phyloP scores from a whole-genome alignment of 2,888 invertebrate species.

The Scaptomyza parva region DNA sequence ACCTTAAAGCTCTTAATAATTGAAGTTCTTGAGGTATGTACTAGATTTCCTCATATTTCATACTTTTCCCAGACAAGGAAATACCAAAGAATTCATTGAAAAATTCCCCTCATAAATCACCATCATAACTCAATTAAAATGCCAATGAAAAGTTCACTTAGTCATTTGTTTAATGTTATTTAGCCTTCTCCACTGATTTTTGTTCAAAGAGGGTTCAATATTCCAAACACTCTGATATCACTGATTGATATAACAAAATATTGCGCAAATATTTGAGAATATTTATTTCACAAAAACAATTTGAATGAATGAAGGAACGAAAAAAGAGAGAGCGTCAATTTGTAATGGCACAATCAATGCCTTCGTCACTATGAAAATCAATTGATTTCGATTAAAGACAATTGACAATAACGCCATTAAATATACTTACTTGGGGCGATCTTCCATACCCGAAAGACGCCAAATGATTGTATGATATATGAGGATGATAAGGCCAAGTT shows the following conservation, averaged over 20 bases:
- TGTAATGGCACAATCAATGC: conserved; percentile 66
- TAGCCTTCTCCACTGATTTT: conserved; percentile 47
- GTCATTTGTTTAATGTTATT: conserved; percentile 10
- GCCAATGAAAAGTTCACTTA: conserved; percentile 13
- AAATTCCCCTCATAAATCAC: background rate
- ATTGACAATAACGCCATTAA: conserved; percentile 70
- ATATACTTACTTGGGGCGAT: conserved; percentile 27
- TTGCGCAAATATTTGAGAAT: conserved; percentile 11
- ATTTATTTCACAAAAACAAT: conserved; percentile 7
- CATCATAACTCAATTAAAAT: conserved; percentile 21
- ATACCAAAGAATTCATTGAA: background rate
- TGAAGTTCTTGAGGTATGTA: no score
- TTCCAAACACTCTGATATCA: background rate
- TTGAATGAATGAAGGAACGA: background rate
- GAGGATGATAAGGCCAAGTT: background rate
- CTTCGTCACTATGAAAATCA: conserved; percentile 73
- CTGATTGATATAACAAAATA: conserved; percentile 38
- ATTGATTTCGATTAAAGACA: conserved; percentile 76
- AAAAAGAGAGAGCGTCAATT: conserved; percentile 12
- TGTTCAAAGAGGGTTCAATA: background rate
- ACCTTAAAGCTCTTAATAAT: background rate
- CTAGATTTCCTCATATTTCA: background rate
- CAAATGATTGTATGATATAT: conserved; percentile 37
- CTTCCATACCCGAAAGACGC: conserved; percentile 2
- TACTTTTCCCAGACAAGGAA: background rate